Evolutionary conservation across 2,888 invertebrate genomes (phyloP).

Genomic region (Athalia cordata): DNA sequence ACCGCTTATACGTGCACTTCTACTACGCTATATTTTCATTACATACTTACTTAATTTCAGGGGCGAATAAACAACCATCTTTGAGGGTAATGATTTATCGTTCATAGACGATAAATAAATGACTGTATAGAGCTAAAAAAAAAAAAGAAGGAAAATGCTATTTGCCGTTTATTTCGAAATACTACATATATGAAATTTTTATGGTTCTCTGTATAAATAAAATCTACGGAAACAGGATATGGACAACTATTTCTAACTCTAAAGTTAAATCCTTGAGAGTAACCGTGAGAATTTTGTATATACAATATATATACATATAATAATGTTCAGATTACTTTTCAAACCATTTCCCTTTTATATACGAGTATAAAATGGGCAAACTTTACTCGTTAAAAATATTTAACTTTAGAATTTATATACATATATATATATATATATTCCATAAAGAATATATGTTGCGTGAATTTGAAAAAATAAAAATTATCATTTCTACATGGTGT

Average conservation of each 20-base stretch:
- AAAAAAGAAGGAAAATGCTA: too few relatives aligned
- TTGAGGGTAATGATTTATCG: not conserved
- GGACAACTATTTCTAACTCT: conserved; percentile 1
- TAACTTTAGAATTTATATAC: not conserved
- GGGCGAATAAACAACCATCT: not conserved
- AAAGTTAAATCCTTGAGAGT: not conserved
- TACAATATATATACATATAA: too few relatives aligned
- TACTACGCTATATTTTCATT: not conserved
- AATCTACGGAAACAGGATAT: conserved; percentile 24
- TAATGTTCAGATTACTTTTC: not conserved
- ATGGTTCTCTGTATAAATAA: not conserved
- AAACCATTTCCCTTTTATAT: not conserved
- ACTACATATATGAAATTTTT: too few relatives aligned
- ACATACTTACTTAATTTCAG: too few relatives aligned
- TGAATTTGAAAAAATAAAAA: too few relatives aligned
- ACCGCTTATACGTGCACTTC: not conserved
- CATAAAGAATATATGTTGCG: too few relatives aligned
- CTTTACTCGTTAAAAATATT: conserved; percentile 26
- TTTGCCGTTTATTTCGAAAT: too few relatives aligned
- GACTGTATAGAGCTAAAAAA: too few relatives aligned
- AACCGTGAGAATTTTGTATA: not conserved
- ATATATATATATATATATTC: not conserved
- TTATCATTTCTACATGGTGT: too few relatives aligned
- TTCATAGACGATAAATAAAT: too few relatives aligned
- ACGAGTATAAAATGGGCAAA: not conserved